Evolutionary conservation across 1,140 invertebrate genomes (phyloP), one percentile per base, ranked within the genome.

Genomic region (Eciton burchellii): DNA sequence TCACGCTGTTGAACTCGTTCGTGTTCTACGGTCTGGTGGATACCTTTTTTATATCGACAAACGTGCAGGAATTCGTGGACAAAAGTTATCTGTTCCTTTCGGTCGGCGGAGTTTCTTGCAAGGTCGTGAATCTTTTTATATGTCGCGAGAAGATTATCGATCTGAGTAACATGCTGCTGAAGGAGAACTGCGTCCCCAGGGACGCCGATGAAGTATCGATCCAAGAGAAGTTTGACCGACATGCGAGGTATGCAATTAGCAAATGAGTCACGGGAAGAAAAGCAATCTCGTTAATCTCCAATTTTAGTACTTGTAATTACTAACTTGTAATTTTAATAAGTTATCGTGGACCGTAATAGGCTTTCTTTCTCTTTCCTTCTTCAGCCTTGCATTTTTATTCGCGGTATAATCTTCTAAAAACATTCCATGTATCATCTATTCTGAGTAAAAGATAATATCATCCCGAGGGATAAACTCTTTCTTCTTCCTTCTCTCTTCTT

Each of bases 11-110:
- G 12, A 65, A 77, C 1, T 29, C 26, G 3, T 77, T 82, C 19
- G 12, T 72, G 5, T 68, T 85, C 0, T 82, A 29, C 11, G 54
- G 19, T 0, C 11, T 70, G 0, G 29, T 85, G 3, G 83, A 85
- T 3, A 62, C 52, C 2, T 45, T 60, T 35, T 2, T 79, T 0
- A 11, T 47, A 0, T 62, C 60, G 49, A 16, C 62, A 12, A 59
- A 57, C 3, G 14, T 87, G 12, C 16, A 72, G 0, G 12, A 70
- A 11, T 57, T 76, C 16, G 19, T 73, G 2, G 71, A 84, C 4
- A 85, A 87, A 19, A 82, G 68, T 2, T 84, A 79, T 0, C 11
- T 87, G 0, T 66, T 63, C 14, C 56, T 86, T n/a, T 82, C 85
- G 5, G 35, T 82, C 2, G 11, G 72, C 0, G 77, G 83, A 2